Evolutionary conservation across 1,140 invertebrate genomes (phyloP), one percentile per base, ranked within the genome.

Genomic region (Eumeta japonica): DNA sequence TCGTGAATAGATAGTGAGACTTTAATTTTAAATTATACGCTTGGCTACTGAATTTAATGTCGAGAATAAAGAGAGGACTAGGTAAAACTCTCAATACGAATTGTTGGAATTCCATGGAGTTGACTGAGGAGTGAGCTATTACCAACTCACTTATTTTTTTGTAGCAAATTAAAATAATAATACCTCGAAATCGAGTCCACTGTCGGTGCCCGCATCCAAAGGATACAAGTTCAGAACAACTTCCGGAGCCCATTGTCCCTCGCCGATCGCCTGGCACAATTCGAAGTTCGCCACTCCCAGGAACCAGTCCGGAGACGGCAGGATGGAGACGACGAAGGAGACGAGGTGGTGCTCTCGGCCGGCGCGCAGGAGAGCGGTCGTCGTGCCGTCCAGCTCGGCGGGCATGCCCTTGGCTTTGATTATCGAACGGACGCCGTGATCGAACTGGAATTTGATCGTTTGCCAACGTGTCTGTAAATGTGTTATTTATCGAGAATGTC

Each of bases 301-400:
- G 43, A 74, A 74, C 68, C 68, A 74, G 34, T 74, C 68, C 0
- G 66, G 66, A 0, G 68, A 74, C 0, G 68, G 68, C 7, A 67
- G 33, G 2, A 74, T 54, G 1, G 55, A 59, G 0, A 57, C 58
- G 2, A 55, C 62, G 2, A 73, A 33, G 0, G 68, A 71, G 2
- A 73, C 54, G 3, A 59, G 34, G 32, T 71, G 66, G 27, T 67
- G 51, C 3, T 56, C 49, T 12, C 39, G 42, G 2, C 50, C 61
- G 2, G 49, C 58, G 3, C 66, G 50, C 39, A 73, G 71, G 17
- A 51, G 61, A 1, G 64, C 45, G 0, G 47, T 40, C 0, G 65
- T 71, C 2, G 46, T 33, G 51, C 62, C 56, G 5, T 62, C 50
- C 5, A 12, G 9, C 2, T 64, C 52, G 16, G 47, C 52, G 1